These are phyloP conservation scores for Paralichthys olivaceus DNA, from an alignment of 2,113 vertebrate genomes.

Conservation along the genomic window DNA sequence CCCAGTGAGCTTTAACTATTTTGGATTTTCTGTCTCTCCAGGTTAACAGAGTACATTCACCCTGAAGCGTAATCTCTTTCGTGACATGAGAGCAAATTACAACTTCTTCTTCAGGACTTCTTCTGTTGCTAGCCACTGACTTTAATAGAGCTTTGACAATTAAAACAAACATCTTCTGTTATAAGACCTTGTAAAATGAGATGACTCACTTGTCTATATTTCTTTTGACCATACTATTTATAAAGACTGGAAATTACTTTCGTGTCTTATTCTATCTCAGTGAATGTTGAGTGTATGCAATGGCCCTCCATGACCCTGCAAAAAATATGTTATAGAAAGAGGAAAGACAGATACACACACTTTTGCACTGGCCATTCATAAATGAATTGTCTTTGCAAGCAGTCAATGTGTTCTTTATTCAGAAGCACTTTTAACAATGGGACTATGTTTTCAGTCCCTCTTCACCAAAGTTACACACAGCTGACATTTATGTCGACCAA, in stretches of 20 bases:
- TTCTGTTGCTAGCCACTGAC: conserved; percentile 14
- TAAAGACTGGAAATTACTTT: conserved; percentile 37
- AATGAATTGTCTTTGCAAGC: neutral
- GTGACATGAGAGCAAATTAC: conserved; percentile 8
- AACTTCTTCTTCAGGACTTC: neutral
- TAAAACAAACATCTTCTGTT: conserved; percentile 10
- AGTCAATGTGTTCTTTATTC: conserved; percentile 15
- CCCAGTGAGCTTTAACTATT: conserved; percentile 68
- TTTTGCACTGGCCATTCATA: neutral
- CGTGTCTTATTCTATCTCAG: conserved; percentile 3
- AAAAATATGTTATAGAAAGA: too few species aligned
- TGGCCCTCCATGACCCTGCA: neutral
- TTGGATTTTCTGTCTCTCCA: conserved; percentile 58
- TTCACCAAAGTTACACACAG: conserved; percentile 53
- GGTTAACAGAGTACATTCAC: conserved; percentile 59
- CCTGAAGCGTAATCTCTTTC: conserved; percentile 26
- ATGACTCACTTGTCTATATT: conserved; percentile 31
- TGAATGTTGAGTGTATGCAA: conserved; percentile 8
- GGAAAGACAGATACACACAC: neutral
- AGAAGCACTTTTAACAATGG: conserved; percentile 24
- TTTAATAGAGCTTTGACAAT: conserved; percentile 24
- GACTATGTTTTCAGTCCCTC: conserved; percentile 17
- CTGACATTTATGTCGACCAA: conserved; percentile 67
- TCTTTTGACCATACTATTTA: conserved; percentile 30
- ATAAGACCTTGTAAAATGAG: conserved; percentile 53